Evolutionary conservation across 2,888 invertebrate genomes (phyloP).

Genomic region (Tromatobia lineatoria): DNA sequence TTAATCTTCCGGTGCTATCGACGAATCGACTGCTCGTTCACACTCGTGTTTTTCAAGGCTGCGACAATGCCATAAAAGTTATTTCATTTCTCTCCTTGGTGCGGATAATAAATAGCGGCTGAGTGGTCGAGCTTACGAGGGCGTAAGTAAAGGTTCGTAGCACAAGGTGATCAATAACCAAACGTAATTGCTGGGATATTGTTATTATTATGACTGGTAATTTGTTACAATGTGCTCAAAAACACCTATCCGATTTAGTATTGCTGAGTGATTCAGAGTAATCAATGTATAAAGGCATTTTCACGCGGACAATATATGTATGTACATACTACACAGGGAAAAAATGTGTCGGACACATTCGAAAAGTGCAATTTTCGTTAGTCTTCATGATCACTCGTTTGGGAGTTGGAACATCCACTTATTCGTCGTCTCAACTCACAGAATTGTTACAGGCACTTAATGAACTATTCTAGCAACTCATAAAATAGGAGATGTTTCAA

Average conservation of each 20-base stretch:
- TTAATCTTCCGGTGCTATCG: constrained; percentile 23
- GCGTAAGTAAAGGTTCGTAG: not conserved
- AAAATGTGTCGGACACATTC: too few species aligned
- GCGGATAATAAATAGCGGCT: constrained; percentile 25
- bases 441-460: too few species aligned
- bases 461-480: too few species aligned
- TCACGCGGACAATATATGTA: not conserved
- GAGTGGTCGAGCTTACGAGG: not conserved
- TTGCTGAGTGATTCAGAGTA: not conserved
- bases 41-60: not conserved
- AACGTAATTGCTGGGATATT: not conserved
- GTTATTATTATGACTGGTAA: not conserved
- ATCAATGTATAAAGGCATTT: not conserved
- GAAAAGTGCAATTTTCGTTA: too few species aligned
- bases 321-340: too few species aligned
- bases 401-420: too few species aligned
- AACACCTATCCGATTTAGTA: not conserved
- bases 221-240: not conserved
- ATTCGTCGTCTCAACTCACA: too few species aligned
- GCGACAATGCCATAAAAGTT: constrained; percentile 1
- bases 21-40: constrained; percentile 31
- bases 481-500: too few species aligned
- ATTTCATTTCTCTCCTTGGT: constrained; percentile 23
- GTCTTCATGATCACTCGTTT: too few species aligned
- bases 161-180: not conserved